Evolutionary conservation across 2,797 vertebrate genomes (phyloP), one percentile per base, ranked within the genome.

Genomic region (Melopsittacus undulatus): DNA sequence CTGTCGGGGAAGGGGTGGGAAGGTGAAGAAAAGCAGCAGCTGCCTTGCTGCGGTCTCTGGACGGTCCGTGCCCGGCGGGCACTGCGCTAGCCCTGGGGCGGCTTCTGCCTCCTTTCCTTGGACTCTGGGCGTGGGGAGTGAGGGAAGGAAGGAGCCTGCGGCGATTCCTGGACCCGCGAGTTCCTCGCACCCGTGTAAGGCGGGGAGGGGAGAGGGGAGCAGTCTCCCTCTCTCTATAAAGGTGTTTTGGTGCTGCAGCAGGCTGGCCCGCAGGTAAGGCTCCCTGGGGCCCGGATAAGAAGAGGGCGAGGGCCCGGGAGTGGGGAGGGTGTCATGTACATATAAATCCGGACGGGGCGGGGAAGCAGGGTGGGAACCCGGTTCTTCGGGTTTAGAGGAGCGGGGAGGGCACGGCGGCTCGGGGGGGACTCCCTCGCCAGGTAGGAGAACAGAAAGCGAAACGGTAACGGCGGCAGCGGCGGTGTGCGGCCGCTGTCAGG

Each of bases 201-300:
- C 7, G 49, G 42, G 38, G 38, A 75, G 34, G 18, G 51, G 21
- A 63, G 38, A 32, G 64, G 7, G 45, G 18, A 30, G 12, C 26
- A 4, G 5, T 19, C 20, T 5, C 22, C 13, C 22, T 34, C 4
- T 22, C 32, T 23, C 7, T 1, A 0, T 61, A 38, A 32, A 57
- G 63, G 59, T 42, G 54, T 22, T 36, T 20, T 5, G 29, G 80
- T 36, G 30, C 51, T 43, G 81, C 52, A 10, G 77, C 69, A 63
- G 87, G 82, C 87, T 88, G 87, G 78, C 92, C 83, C 69, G 38
- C 77, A 94, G 95, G 93, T 96, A 87, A 94, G 87, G 81, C 24
- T 69, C 11, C 20, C 8, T 24, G 59, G 49, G 77, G 66, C 46
- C 34, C 20, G 52, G 67, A 63, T 20, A 19, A 24, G 64, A 13